Base-by-base conservation (phyloP, 2,888 invertebrate genomes). In the Drosophila neutralis region DNA sequence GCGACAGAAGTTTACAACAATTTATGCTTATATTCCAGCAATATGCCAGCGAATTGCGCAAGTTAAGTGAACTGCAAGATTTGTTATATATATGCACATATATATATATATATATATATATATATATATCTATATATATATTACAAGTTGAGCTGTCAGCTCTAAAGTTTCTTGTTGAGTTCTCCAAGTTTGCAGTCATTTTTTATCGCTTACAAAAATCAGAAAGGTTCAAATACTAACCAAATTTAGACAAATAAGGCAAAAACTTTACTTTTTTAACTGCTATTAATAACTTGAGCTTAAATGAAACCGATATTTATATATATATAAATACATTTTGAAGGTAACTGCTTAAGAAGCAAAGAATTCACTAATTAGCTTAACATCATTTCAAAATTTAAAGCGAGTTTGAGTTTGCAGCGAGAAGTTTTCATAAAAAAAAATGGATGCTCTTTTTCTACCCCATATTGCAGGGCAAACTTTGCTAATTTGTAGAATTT, bases 1-100 rank as follows among this genome's bases (percentile, higher is more conserved):
- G 57, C 64, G 66, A 67, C 81, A 80, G 51, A 61, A 71, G 60
- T 58, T 77, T 29, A 57, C 64, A 64, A 49, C 29, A 36, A 54
- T 54, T 36, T 52, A 36, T 11, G 36, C n/a, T 21, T 7, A 53
- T 61, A 56, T 31, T 2, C 11, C 24, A 38, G 35, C 40, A 61
- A 38, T 29, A 4, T 56, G 48, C 18, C 29, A 57, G 56, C n/a
- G 31, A 57, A 38, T 29, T 57, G 56, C 10, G 5, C 49, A 27
- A 49, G 49, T 49, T 27, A 18, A 49, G 27, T 49, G 49, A 49
- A 10, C 27, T 11, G 49, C 27, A 29, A 24, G 45, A 24, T 8
- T 21, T 24, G 0, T 0, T 29, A 29, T 29, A 7, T 6, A 29
- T 29, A 29, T 29, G 7, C 29, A 29, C 0, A 27, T 27, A 27